phyloP scores from a whole-genome alignment of 2,888 invertebrate genomes.

The Corythucha ciliata region DNA sequence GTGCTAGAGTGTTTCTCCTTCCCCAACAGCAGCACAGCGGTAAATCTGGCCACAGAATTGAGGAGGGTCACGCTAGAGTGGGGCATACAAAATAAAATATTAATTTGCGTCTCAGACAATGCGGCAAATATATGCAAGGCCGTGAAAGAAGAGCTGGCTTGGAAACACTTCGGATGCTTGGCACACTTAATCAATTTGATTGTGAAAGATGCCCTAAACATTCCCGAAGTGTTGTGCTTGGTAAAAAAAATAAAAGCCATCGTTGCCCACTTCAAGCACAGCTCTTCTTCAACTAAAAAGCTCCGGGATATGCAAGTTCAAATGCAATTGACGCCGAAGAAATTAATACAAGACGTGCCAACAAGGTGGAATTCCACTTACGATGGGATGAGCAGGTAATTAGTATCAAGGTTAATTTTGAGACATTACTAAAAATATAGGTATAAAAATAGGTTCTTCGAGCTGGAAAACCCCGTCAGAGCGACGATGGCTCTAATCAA shows the following conservation, averaged over 20 bases:
- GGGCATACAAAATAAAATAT: neutral
- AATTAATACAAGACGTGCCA: constrained; percentile 10
- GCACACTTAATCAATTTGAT: constrained; percentile 13
- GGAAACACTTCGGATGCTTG: constrained; percentile 3
- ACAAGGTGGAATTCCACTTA: constrained; percentile 16
- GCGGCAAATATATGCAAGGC: constrained; percentile 7
- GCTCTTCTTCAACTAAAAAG: too few relatives aligned
- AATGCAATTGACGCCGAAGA: constrained; percentile 10
- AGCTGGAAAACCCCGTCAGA: too few relatives aligned
- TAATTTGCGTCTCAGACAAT: neutral
- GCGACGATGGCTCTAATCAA: too few relatives aligned
- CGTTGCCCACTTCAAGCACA: neutral
- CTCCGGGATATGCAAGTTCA: too few relatives aligned
- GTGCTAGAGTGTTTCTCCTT: neutral
- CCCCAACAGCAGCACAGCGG: neutral
- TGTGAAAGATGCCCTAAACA: constrained; percentile 6
- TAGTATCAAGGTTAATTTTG: too few relatives aligned
- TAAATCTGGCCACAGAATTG: neutral
- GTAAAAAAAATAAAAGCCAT: neutral
- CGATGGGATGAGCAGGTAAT: too few relatives aligned
- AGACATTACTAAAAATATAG: too few relatives aligned
- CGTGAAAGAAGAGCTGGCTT: neutral
- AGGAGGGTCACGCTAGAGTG: neutral
- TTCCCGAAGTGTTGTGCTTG: neutral
- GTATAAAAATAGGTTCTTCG: too few relatives aligned